Evolutionary conservation across 2,113 vertebrate species (phyloP).

Genomic region (Tricholaema leucomelas): DNA sequence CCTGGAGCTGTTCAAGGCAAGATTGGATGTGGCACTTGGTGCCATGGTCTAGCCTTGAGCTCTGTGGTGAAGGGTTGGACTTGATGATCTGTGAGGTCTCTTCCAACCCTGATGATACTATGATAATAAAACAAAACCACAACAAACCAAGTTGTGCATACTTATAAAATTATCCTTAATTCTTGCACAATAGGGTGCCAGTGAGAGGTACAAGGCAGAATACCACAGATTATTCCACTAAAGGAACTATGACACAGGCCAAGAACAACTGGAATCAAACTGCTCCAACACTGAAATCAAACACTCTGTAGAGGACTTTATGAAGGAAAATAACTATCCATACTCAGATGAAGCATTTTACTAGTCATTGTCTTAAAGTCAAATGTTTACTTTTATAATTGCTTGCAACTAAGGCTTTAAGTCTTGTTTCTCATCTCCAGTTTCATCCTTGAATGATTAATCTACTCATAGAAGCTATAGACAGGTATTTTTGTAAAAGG

Average conservation of each 20-base stretch:
- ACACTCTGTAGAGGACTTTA: not conserved
- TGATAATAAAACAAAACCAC: not conserved
- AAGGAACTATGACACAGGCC: not conserved
- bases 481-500: not conserved
- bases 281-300: not conserved
- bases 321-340: not conserved
- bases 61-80: too few relatives aligned
- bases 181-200: not conserved
- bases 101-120: too few relatives aligned
- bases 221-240: not conserved
- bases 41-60: too few relatives aligned
- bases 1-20: too few relatives aligned
- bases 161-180: not conserved
- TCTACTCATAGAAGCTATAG: not conserved
- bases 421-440: not conserved
- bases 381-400: not conserved
- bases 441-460: not conserved
- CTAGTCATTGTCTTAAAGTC: not conserved
- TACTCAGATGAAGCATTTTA: not conserved
- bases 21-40: too few relatives aligned
- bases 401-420: not conserved
- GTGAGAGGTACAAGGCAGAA: not conserved
- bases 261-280: too few relatives aligned
- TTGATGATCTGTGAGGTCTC: too few relatives aligned
- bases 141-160: not conserved